Percentiles rank a stretch among this genome's conserved stretches.
These are phyloP conservation scores for Adoxophyes honmai DNA, from an alignment of 1,140 invertebrate genomes.

Conservation along the genomic window DNA sequence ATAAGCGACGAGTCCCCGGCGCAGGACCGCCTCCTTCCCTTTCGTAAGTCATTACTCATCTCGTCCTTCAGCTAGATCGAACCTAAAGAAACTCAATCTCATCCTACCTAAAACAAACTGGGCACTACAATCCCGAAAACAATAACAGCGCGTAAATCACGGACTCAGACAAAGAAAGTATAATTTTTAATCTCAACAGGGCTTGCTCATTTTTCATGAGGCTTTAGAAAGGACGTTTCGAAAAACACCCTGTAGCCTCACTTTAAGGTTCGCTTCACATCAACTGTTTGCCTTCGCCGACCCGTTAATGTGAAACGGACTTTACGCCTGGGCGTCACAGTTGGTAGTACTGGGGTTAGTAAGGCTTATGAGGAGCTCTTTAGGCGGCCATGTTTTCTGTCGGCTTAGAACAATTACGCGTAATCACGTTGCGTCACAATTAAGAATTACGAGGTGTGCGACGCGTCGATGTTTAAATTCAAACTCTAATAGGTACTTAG, in stretches of 20 bases:
- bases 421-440: conserved; percentile 11
- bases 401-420: conserved; percentile 6
- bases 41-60: no score
- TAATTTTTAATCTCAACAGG: conserved; percentile 65
- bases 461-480: no score
- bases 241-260: conserved; percentile 14
- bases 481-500: no score
- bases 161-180: conserved; percentile 19
- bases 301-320: neutral
- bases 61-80: no score
- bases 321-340: neutral
- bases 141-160: conserved; percentile 30
- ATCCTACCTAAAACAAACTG: neutral
- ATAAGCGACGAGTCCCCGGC: no score
- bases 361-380: conserved; percentile 8
- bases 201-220: conserved; percentile 64
- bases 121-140: conserved; percentile 25
- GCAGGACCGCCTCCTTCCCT: no score
- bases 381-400: neutral
- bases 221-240: conserved; percentile 11
- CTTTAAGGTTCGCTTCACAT: neutral
- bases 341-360: neutral
- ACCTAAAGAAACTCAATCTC: no score
- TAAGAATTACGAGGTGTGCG: neutral
- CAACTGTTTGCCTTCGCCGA: neutral